phyloP scores from a whole-genome alignment of 1,140 invertebrate genomes.

The Stenopsyche tienmushanensis region DNA sequence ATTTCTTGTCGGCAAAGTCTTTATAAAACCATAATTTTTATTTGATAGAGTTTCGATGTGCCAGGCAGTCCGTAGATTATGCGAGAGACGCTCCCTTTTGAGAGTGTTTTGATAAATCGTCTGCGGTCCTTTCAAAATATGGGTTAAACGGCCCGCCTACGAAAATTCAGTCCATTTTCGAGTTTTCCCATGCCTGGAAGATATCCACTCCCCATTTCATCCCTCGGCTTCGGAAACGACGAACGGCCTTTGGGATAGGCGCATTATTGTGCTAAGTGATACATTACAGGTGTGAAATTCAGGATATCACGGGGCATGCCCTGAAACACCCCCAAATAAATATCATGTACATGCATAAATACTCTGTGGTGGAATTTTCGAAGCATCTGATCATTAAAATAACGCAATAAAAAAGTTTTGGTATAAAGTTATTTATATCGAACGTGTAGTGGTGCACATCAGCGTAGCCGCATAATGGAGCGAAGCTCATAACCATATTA shows the following conservation, averaged over 20 bases:
- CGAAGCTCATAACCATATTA: no score
- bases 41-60: slow-evolving; percentile 35
- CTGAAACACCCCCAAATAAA: no score
- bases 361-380: no score
- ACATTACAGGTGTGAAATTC: background rate
- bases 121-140: slow-evolving; percentile 27
- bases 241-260: background rate
- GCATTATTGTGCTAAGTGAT: background rate
- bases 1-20: slow-evolving; percentile 33
- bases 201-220: background rate
- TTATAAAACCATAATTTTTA: slow-evolving; percentile 36
- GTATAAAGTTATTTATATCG: no score
- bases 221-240: background rate
- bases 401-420: no score
- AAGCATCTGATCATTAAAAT: no score
- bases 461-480: no score
- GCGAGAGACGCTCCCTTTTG: slow-evolving; percentile 15
- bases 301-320: no score
- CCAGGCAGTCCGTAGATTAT: slow-evolving; percentile 27
- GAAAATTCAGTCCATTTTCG: no score
- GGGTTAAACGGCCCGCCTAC: slow-evolving; percentile 19
- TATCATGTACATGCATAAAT: no score
- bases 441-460: no score
- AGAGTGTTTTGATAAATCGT: slow-evolving; percentile 35
- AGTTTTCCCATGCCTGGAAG: no score